These are phyloP conservation scores for Littorina saxatilis DNA, from an alignment of 1,140 invertebrate genomes.

Conservation along the genomic window DNA sequence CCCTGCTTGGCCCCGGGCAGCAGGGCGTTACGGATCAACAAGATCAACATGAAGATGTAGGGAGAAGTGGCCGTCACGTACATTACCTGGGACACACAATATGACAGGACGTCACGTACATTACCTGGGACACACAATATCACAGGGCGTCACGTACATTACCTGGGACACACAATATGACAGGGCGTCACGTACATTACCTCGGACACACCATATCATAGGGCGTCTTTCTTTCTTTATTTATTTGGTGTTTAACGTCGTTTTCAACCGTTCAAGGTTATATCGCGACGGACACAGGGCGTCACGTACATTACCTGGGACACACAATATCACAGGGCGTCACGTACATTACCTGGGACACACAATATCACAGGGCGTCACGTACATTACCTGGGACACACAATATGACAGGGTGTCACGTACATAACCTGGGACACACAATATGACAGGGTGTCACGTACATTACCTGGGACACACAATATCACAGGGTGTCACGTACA, in stretches of 20 bases:
- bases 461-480: too few species aligned
- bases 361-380: too few species aligned
- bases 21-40: slow-evolving; percentile 75
- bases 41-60: slow-evolving; percentile 75
- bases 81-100: too few species aligned
- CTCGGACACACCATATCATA: too few species aligned
- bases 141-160: too few species aligned
- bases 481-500: slow-evolving; percentile 48
- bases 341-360: slow-evolving; percentile 68
- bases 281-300: too few species aligned
- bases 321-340: too few species aligned
- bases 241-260: too few species aligned
- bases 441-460: slow-evolving; percentile 76
- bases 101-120: slow-evolving; percentile 22
- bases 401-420: slow-evolving; percentile 76
- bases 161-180: too few species aligned
- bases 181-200: slow-evolving; percentile 57
- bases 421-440: slow-evolving; percentile 70
- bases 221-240: too few species aligned
- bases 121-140: background rate
- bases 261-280: too few species aligned
- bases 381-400: slow-evolving; percentile 68
- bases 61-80: slow-evolving; percentile 77
- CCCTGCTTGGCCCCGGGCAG: slow-evolving; percentile 75
- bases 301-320: slow-evolving; percentile 73